These are phyloP conservation scores for Tiliqua scincoides DNA, from an alignment of 2,113 vertebrate species.

Conservation along the genomic window DNA sequence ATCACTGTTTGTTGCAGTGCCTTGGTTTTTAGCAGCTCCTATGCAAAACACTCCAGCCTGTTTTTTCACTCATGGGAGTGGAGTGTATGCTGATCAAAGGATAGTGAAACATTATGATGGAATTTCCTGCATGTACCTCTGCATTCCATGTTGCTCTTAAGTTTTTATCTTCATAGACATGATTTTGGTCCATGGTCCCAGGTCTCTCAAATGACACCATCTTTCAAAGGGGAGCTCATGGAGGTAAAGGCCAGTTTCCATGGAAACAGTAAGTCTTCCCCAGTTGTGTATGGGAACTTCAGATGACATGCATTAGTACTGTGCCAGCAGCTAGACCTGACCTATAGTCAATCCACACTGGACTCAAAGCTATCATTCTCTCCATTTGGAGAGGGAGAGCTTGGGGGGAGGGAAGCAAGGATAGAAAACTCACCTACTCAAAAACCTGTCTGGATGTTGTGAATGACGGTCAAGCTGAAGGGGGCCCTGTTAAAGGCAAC, in stretches of 20 bases:
- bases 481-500: background rate
- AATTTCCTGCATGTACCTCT: background rate
- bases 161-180: background rate
- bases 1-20: background rate
- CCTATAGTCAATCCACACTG: conserved; percentile 20
- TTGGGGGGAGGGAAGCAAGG: background rate
- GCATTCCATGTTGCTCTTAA: background rate
- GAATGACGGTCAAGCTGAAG: background rate
- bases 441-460: background rate
- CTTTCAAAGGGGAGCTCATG: conserved; percentile 7
- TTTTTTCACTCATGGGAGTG: background rate
- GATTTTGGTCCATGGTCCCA: background rate
- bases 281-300: conserved; percentile 7
- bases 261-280: conserved; percentile 20
- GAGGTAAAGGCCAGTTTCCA: conserved; percentile 15
- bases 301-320: conserved; percentile 9
- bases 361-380: conserved; percentile 8
- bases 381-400: too few relatives aligned
- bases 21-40: background rate
- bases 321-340: conserved; percentile 25
- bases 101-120: background rate
- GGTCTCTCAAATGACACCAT: conserved; percentile 1
- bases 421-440: background rate
- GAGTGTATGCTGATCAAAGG: background rate
- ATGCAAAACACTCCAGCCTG: background rate